Conservation (phyloP, 2,113 vertebrate species). For the Sylvilagus bachmani region DNA sequence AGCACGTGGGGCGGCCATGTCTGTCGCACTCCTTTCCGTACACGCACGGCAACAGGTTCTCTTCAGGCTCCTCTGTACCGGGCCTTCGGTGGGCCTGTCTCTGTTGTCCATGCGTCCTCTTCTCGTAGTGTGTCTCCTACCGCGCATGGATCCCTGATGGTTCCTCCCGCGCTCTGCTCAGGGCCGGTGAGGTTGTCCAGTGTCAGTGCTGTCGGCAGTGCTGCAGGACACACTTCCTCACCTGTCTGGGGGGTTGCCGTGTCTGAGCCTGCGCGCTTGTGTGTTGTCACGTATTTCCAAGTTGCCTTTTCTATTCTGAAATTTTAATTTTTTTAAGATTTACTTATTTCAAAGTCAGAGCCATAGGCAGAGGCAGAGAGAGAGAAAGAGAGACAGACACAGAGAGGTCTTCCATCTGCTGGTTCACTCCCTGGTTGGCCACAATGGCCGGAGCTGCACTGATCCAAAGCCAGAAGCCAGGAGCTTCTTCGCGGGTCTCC, state of each 20-base stretch:
- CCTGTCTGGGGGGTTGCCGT: too few species aligned
- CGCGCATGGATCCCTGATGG: neutral
- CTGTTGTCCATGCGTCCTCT: neutral
- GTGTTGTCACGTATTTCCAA: constrained; percentile 35
- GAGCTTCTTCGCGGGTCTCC: too few species aligned
- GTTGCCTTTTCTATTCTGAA: constrained; percentile 39
- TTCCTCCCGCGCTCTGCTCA: neutral
- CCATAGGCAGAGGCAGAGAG: too few species aligned
- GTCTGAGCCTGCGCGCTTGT: neutral
- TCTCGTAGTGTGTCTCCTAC: neutral
- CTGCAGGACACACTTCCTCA: neutral
- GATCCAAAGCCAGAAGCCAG: too few species aligned
- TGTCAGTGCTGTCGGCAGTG: neutral
- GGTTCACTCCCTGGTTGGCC: too few species aligned
- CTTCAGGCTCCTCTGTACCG: neutral
- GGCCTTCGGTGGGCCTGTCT: neutral
- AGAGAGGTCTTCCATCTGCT: too few species aligned
- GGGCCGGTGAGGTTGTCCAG: neutral
- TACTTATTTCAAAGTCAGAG: too few species aligned
- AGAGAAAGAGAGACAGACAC: too few species aligned
- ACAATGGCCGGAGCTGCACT: too few species aligned
- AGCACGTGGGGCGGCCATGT: neutral
- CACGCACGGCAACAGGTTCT: neutral
- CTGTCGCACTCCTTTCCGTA: neutral
- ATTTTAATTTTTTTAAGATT: neutral